Evolutionary conservation across 2,113 vertebrate genomes (phyloP).

Genomic region (Nesoenas mayeri): DNA sequence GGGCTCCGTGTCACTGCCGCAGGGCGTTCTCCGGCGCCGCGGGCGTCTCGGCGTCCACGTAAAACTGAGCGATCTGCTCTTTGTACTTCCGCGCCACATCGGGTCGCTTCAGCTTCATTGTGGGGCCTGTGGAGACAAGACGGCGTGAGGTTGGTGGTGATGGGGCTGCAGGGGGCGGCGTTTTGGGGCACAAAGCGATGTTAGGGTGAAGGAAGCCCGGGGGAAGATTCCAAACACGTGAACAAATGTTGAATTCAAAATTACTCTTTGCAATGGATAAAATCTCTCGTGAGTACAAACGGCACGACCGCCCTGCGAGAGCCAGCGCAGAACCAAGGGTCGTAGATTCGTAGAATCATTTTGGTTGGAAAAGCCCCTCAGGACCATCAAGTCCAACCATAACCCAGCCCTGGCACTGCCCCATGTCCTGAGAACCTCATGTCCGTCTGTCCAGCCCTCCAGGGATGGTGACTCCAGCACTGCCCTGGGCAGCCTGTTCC

Average conservation of each 20-base stretch:
- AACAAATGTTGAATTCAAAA: accelerated
- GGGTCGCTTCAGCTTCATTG: slow-evolving; percentile 86
- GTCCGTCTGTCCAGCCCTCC: no score
- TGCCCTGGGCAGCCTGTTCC: no score
- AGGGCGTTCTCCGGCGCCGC: slow-evolving; percentile 28
- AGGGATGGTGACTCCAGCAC: no score
- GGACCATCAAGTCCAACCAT: no score
- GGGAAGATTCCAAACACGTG: accelerated
- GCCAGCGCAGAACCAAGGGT: background rate
- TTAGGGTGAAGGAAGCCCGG: background rate
- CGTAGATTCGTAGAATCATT: no score
- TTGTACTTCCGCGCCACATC: slow-evolving; percentile 84
- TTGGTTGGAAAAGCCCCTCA: no score
- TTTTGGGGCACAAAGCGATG: accelerated
- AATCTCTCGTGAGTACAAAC: no score
- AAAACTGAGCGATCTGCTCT: slow-evolving; percentile 82
- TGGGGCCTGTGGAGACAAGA: slow-evolving; percentile 77
- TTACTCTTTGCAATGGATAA: background rate
- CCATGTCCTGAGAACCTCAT: no score
- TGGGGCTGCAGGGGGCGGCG: accelerated
- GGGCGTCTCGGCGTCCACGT: slow-evolving; percentile 69
- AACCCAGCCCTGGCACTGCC: no score
- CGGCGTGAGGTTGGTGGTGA: accelerated
- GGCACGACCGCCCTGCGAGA: background rate
- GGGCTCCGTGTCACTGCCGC: background rate